A percentile compares a stretch with the other conserved stretches of the same genome.
These are phyloP conservation scores for Drosophila kuntzei DNA, from an alignment of 2,888 invertebrate species.

Conservation along the genomic window DNA sequence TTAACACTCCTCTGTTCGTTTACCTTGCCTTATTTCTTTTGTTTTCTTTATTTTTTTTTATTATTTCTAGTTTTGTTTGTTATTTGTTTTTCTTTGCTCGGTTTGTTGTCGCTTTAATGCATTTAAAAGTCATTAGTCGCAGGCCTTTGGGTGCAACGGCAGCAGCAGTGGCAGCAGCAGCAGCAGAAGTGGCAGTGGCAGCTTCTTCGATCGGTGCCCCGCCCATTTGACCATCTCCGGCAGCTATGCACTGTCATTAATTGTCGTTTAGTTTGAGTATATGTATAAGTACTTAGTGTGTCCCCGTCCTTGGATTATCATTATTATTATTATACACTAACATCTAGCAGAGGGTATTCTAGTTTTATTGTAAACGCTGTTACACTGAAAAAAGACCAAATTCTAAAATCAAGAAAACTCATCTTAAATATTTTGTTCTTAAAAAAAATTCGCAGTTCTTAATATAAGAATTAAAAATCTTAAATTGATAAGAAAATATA, in stretches of 20 bases:
- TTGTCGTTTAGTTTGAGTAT: slow-evolving; percentile 61
- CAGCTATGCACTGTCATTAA: slow-evolving; percentile 69
- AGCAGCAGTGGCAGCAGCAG: slow-evolving; percentile 13
- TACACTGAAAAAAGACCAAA: no score
- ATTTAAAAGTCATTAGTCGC: slow-evolving; percentile 76
- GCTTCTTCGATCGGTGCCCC: slow-evolving; percentile 43
- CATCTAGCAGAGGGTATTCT: background rate
- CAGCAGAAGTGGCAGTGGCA: slow-evolving; percentile 14
- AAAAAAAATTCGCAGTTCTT: no score
- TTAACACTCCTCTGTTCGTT: background rate
- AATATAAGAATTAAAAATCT: no score
- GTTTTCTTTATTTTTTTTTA: background rate
- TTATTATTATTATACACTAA: slow-evolving; percentile 5
- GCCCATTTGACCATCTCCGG: slow-evolving; percentile 53
- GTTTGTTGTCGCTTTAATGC: slow-evolving; percentile 58
- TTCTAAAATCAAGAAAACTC: no score
- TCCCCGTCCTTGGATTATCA: slow-evolving; percentile 19
- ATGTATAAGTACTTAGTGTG: slow-evolving; percentile 11
- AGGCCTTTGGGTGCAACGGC: slow-evolving; percentile 48
- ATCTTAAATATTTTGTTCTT: no score
- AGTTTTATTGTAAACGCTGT: background rate
- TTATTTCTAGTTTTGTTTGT: slow-evolving; percentile 22
- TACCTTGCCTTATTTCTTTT: background rate
- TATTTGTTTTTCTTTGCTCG: slow-evolving; percentile 21
- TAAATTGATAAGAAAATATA: no score